These are phyloP conservation scores for Prolemur simus DNA, from an alignment of 2,113 vertebrate genomes.

Conservation along the genomic window DNA sequence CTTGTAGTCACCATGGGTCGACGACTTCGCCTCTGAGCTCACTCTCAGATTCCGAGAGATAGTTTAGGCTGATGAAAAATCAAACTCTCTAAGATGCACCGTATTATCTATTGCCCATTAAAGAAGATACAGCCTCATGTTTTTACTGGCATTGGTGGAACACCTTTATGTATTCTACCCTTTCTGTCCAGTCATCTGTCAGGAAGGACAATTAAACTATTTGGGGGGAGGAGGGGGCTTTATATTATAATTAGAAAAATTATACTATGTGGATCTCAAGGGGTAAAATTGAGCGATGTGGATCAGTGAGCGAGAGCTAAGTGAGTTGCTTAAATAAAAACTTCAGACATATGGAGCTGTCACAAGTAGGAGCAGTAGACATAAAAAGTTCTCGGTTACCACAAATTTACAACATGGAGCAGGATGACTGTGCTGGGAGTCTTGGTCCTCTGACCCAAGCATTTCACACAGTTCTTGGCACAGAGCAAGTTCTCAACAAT, in stretches of 20 bases:
- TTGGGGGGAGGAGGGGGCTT: neutral
- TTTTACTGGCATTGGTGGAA: neutral
- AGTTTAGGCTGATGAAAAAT: neutral
- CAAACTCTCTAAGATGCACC: neutral
- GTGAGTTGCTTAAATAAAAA: neutral
- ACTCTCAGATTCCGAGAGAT: neutral
- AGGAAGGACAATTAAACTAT: neutral
- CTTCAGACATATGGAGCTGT: neutral
- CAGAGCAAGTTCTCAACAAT: neutral
- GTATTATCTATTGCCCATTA: neutral
- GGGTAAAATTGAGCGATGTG: too few species aligned
- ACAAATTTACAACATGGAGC: neutral
- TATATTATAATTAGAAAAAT: neutral
- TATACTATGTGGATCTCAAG: neutral
- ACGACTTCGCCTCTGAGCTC: neutral
- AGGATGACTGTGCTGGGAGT: neutral
- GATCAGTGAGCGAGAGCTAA: neutral
- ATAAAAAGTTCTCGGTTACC: neutral
- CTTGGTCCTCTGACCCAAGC: neutral
- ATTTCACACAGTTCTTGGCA: neutral
- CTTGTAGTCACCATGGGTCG: fast-evolving
- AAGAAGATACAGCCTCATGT: neutral
- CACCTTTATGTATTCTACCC: neutral
- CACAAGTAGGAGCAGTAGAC: neutral
- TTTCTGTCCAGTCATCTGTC: neutral